Base-by-base conservation (phyloP, 2,888 invertebrate species). In the Mythimna vitellina region DNA sequence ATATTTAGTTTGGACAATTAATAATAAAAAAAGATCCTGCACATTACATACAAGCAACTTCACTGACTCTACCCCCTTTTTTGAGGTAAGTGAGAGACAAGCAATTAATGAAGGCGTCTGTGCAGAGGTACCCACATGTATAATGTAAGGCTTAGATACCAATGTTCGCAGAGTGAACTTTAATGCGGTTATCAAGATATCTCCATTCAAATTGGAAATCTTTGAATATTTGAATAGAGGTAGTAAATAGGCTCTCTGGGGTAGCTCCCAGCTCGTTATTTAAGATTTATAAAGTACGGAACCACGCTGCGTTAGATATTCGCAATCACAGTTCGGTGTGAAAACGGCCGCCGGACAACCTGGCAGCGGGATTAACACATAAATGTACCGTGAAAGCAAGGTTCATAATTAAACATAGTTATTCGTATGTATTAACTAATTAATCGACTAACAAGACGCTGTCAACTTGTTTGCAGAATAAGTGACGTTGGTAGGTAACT, bases 241-340 rank as follows among this genome's bases (percentile, higher is more conserved):
- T 72, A 73, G 76, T 82, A 82, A 84, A 85, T 82, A 82, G 80
- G 68, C 62, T 66, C 77, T 73, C 69, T 71, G 67, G 83, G 79
- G 77, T 78, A 73, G 78, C 72, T 71, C 65, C 68, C 65, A 75
- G 73, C 84, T 86, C 83, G 84, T 88, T 85, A 84, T 82, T 81
- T 83, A 80, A 83, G 84, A 84, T 88, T 82, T 88, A 87, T 87
- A 77, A 70, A 84, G 83, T 85, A 81, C 81, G 82, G 81, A 80
- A 82, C 78, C 85, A 84, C 70, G 88, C 87, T 85, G 88, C 38
- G 84, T 80, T 82, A 78, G 83, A 81, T 81, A 84, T 78, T 77
- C 68, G 67, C 68, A 83, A 84, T 84, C 85, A 82, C 71, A 68
- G 54, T 58, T 64, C 65, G 56, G 80, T 74, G 80, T 80, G 82